Evolutionary conservation across 2,888 invertebrate genomes (phyloP).

Genomic region (Xanthia togata): DNA sequence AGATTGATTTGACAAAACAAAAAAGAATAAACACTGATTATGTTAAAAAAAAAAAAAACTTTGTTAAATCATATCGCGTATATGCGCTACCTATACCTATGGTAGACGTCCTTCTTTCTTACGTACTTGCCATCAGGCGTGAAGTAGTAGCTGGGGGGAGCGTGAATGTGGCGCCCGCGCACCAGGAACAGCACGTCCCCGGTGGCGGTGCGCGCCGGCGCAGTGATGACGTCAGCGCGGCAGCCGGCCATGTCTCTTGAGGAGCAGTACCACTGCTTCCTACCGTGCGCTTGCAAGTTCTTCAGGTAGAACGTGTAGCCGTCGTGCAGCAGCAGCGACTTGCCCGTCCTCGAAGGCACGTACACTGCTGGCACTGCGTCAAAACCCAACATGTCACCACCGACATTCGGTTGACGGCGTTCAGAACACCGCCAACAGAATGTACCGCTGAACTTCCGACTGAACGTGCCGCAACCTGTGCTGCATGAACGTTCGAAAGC

Average conservation of each 20-base stretch:
- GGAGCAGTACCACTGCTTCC: conserved; percentile 89
- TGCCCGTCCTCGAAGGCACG: conserved; percentile 89
- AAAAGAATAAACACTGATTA: conserved; percentile 32
- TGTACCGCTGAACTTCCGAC: conserved; percentile 57
- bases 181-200: conserved; percentile 87
- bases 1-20: conserved; percentile 26
- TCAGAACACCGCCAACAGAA: conserved; percentile 57
- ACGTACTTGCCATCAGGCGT: conserved; percentile 88
- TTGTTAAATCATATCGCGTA: conserved; percentile 37
- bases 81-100: conserved; percentile 84
- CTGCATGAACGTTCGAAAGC: conserved; percentile 39
- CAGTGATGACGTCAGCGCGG: conserved; percentile 88
- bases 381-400: conserved; percentile 68
- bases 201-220: conserved; percentile 77
- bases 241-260: conserved; percentile 88
- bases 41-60: conserved; percentile 53
- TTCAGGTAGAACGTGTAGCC: conserved; percentile 88
- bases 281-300: conserved; percentile 86
- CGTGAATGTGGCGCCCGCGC: conserved; percentile 86
- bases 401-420: conserved; percentile 66
- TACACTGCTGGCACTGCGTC: conserved; percentile 86
- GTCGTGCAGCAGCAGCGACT: conserved; percentile 86
- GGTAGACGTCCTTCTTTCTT: conserved; percentile 86
- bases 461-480: conserved; percentile 49
- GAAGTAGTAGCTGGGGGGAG: conserved; percentile 87